Base-by-base conservation (phyloP, 2,888 invertebrate species). In the Drosophila limbata region DNA sequence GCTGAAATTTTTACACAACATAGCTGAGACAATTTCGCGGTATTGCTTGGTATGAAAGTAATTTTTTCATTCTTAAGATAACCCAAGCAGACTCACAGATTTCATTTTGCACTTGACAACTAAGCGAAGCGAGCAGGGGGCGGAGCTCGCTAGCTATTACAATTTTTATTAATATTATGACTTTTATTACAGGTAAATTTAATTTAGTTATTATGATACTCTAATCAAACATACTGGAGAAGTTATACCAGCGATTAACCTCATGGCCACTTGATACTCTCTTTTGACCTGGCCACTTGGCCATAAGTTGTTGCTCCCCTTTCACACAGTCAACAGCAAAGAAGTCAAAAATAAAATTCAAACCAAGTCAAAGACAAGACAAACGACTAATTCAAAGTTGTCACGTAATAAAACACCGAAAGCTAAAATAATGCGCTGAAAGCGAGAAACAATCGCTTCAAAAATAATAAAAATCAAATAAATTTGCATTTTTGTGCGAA, bases 351-450 rank as follows among this genome's bases (percentile, higher is more conserved):
- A 25, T 9, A 45, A 47, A 64, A 66, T 50, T 53, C 57, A 69
- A 51, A 48, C 53, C 66, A 61, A 78, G 57, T 19, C 51, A 37
- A 11, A 52, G 35, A 45, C 64, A 67, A 75, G 72, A 62, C 56
- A 73, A 77, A 67, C 84, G 80, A 76, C 85, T 77, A 82, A 87
- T 74, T 84, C 75, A 84, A 79, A 79, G 79, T 77, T 82, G 88
- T 85, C 85, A 85, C 85, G 85, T 85, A 85, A 87, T 84, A 87
- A 84, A 84, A 78, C 70, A 82, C 73, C 71, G 66, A 77, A 66
- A 77, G 48, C 68, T 53, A 70, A 69, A 73, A 76, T 63, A 67
- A 74, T 67, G 60, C 69, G 71, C 73, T 59, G 70, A 71, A 82
- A 70, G 69, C 74, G 75, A 70, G 57, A 76, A 80, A 81, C 70